Conservation (phyloP, 2,113 vertebrate species). For the Edolisoma coerulescens region DNA sequence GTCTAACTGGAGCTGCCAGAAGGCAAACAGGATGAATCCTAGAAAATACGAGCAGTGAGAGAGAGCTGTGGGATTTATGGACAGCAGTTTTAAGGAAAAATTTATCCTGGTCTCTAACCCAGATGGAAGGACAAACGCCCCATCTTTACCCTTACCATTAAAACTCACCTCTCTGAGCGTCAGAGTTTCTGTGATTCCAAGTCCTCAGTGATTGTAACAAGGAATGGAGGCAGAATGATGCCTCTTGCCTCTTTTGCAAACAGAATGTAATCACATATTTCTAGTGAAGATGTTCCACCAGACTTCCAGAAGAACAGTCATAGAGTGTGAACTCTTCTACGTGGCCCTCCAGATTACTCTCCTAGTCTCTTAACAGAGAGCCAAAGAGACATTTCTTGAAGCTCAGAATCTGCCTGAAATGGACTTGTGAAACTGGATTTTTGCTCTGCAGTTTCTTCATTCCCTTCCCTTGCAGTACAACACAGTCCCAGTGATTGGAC, state of each 20-base stretch:
- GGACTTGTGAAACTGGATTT: neutral
- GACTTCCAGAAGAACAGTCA: neutral
- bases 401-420: neutral
- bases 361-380: neutral
- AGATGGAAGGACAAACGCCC: neutral
- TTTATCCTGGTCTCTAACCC: neutral
- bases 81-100: neutral
- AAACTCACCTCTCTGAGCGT: neutral
- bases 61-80: neutral
- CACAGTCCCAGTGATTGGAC: rapidly evolving
- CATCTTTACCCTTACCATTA: neutral
- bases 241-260: neutral
- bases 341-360: neutral
- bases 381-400: neutral
- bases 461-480: neutral
- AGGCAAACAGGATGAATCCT: neutral
- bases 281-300: neutral
- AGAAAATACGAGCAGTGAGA: neutral
- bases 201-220: neutral
- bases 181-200: neutral
- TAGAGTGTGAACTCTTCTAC: neutral
- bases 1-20: neutral
- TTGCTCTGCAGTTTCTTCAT: neutral
- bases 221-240: neutral
- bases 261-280: neutral